These are phyloP conservation scores for Phasia obesa DNA, from an alignment of 2,888 invertebrate genomes.

Conservation along the genomic window DNA sequence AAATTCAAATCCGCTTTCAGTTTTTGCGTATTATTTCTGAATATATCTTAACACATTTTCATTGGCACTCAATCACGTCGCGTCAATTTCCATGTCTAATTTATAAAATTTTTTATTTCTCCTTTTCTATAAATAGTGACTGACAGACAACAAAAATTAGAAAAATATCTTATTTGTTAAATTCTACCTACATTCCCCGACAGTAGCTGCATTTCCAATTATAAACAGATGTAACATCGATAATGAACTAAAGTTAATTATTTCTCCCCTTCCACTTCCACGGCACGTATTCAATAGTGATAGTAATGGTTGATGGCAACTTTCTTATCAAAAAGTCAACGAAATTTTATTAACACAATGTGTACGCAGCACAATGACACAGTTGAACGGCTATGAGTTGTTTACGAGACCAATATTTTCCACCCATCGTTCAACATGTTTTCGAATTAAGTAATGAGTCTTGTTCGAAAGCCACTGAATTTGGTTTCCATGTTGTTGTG, in stretches of 20 bases:
- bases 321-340: constrained; percentile 51
- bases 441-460: constrained; percentile 60
- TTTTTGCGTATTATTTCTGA: no score
- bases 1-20: no score
- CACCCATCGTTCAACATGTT: constrained; percentile 48
- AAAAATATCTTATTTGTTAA: constrained; percentile 10
- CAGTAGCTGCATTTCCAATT: constrained; percentile 81
- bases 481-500: constrained; percentile 26
- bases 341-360: constrained; percentile 37
- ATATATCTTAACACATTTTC: constrained; percentile 61
- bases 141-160: constrained; percentile 10
- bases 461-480: constrained; percentile 67
- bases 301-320: background rate
- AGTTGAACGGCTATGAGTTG: constrained; percentile 5
- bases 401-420: constrained; percentile 4
- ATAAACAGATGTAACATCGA: constrained; percentile 80
- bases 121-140: background rate
- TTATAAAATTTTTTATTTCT: constrained; percentile 17
- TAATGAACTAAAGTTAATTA: constrained; percentile 71
- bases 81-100: constrained; percentile 76
- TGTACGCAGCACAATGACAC: constrained; percentile 15
- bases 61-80: constrained; percentile 79
- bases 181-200: constrained; percentile 30
- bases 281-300: background rate
- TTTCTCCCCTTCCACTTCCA: background rate